Evolutionary conservation across 2,113 vertebrate species (phyloP).

Genomic region (Ornithorhynchus anatinus): DNA sequence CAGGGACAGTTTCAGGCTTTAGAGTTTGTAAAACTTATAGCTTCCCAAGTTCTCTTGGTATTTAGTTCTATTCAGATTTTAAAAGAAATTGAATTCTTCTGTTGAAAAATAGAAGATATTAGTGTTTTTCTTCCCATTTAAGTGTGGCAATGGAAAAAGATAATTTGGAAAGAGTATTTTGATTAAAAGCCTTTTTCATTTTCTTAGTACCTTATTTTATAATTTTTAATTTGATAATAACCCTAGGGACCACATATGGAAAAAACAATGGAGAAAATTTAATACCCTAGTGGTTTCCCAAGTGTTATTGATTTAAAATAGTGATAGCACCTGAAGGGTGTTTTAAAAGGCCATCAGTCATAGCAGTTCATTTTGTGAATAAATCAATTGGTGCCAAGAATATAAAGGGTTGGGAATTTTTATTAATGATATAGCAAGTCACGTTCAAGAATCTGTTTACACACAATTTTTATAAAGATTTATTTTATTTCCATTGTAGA

Average conservation of each 20-base stretch:
- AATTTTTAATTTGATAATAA: slow-evolving; percentile 33
- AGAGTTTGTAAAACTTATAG: not conserved
- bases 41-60: slow-evolving; percentile 9
- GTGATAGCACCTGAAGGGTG: not conserved
- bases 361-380: not conserved
- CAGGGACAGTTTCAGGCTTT: not conserved
- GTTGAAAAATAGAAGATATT: slow-evolving; percentile 30
- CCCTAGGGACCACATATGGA: slow-evolving; percentile 22
- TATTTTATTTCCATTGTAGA: not conserved
- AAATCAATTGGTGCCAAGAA: not conserved
- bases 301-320: no score
- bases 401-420: not conserved
- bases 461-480: slow-evolving; percentile 7
- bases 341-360: slow-evolving; percentile 10
- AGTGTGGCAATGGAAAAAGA: slow-evolving; percentile 35
- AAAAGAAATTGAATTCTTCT: slow-evolving; percentile 31
- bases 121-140: slow-evolving; percentile 47
- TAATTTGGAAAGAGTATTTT: slow-evolving; percentile 12
- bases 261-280: not conserved
- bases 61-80: slow-evolving; percentile 30
- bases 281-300: slow-evolving; percentile 4
- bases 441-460: no score
- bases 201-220: slow-evolving; percentile 9
- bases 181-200: slow-evolving; percentile 31
- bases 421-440: not conserved